Percentiles rank a stretch among this genome's conserved stretches.
Conservation (phyloP, 2,797 vertebrate species). For the Pipistrellus nathusii region DNA sequence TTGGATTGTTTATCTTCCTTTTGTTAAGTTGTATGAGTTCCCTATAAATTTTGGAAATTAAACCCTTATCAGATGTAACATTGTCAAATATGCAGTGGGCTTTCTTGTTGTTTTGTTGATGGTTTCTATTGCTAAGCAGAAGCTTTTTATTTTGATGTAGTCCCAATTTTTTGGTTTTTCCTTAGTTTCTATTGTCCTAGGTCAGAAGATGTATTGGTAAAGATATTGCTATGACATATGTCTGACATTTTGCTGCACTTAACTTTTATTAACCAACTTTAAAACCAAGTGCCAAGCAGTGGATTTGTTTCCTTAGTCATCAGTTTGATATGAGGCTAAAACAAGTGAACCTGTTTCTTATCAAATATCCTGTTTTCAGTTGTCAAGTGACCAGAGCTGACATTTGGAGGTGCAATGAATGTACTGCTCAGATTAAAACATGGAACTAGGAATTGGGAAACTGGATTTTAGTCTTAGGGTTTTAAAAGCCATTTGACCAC, state of each 20-base stretch:
- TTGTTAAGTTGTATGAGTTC: too few species aligned
- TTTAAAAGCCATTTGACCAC: slow-evolving; percentile 25
- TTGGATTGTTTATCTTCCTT: too few species aligned
- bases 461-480: background rate
- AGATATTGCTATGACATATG: too few species aligned
- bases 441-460: background rate
- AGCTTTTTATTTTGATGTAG: too few species aligned
- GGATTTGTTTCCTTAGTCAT: background rate
- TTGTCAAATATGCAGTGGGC: too few species aligned
- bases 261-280: slow-evolving; percentile 31
- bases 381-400: background rate
- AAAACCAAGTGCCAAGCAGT: background rate
- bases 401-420: background rate
- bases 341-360: background rate
- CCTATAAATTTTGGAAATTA: too few species aligned
- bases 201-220: too few species aligned
- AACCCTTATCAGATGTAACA: too few species aligned
- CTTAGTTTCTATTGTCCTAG: too few species aligned
- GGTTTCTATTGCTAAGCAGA: too few species aligned
- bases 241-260: background rate
- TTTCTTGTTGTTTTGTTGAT: too few species aligned
- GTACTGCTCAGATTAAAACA: slow-evolving; percentile 36
- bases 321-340: background rate
- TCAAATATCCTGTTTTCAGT: background rate
- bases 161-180: too few species aligned